Base-by-base conservation (phyloP, 2,797 vertebrate species). In the Podargus strigoides region DNA sequence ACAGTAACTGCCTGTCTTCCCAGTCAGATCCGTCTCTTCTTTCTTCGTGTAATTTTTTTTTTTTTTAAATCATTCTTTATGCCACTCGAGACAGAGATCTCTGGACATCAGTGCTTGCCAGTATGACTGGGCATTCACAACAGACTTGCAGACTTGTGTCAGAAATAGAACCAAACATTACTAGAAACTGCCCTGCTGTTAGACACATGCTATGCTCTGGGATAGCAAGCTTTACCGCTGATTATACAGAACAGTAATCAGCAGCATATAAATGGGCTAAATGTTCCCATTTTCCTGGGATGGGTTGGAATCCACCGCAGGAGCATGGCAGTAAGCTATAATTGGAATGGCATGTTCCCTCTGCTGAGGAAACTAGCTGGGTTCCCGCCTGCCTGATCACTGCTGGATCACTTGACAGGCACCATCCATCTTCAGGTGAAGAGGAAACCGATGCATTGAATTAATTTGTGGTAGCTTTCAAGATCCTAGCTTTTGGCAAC, bases 201-300 rank as follows among this genome's bases (percentile, higher is more conserved):
- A 94, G 87, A 92, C 85, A 89, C 87, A 87, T 84, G 82, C 79
- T 37, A 75, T 78, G 79, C 73, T 84, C 66, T 86, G 89, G 76
- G 78, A 63, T 66, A 92, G 62, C 82, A 84, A 73, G 69, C 62
- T 92, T 67, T 59, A 89, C 84, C 0, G 4, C 87, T 94, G 90
- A 70, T 92, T 91, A 78, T 55, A 83, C 85, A 95, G 56, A 91
- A 66, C 62, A 52, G 58, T 86, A 92, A 87, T 75, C 91, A 93
- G 87, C 92, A 84, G 91, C 76, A 78, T 55, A 75, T 81, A 81
- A 93, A 93, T 89, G 79, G 85, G 49, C 58, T 93, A 89, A 95
- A 88, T 76, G 82, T 78, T 91, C 93, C 59, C 27, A 24, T 95
- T 95, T 95, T 86, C 69, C 83, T 52, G 47, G 70, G 79, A 62